These are phyloP conservation scores for Nicator chloris DNA, from an alignment of 2,113 vertebrate species.

Conservation along the genomic window DNA sequence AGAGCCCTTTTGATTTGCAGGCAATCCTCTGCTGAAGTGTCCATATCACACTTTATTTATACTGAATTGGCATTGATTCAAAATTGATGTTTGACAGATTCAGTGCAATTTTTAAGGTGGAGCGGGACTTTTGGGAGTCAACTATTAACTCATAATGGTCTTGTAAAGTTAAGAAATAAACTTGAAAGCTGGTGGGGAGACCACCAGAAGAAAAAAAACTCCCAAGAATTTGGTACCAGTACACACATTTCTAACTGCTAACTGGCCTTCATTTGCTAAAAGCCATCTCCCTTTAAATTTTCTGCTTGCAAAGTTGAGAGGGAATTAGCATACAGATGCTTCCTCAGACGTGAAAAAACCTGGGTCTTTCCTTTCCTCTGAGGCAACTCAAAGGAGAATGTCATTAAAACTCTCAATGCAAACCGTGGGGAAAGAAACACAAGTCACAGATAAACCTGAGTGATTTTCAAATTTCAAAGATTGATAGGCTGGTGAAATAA, in stretches of 20 bases:
- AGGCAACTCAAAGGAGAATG: constrained; percentile 13
- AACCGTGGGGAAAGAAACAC: neutral
- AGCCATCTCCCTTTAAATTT: constrained; percentile 40
- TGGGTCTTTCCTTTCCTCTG: constrained; percentile 28
- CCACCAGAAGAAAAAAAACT: neutral
- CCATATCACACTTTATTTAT: constrained; percentile 55
- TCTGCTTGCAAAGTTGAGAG: constrained; percentile 15
- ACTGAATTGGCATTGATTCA: constrained; percentile 52
- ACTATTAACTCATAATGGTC: neutral
- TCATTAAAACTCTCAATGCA: neutral
- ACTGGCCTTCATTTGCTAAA: neutral
- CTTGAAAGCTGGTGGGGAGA: neutral
- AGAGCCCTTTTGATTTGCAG: constrained; percentile 42
- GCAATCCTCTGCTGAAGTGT: constrained; percentile 16
- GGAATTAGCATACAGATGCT: constrained; percentile 58
- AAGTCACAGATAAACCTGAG: neutral
- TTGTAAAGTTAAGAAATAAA: neutral
- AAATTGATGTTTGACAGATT: constrained; percentile 47
- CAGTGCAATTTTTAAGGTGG: constrained; percentile 48
- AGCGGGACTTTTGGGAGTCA: neutral
- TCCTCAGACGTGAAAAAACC: constrained; percentile 43
- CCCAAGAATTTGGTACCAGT: neutral
- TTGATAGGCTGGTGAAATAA: neutral
- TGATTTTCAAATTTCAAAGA: neutral
- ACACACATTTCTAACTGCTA: neutral